These are phyloP conservation scores for Drosophila cyrtoloma DNA, from an alignment of 2,888 invertebrate species.

Conservation along the genomic window DNA sequence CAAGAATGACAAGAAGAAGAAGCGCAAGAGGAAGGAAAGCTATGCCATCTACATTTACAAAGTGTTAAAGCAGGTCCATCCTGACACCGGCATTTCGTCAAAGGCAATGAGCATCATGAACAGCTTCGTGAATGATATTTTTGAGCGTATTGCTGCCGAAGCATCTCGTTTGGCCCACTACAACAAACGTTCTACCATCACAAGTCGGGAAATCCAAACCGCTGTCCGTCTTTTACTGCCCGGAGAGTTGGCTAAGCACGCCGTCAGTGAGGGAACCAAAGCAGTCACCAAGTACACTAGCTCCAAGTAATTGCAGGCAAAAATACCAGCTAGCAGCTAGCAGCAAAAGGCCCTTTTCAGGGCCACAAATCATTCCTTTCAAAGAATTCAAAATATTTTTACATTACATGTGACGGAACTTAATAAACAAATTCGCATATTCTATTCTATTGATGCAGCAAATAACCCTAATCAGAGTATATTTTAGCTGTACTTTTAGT, in stretches of 20 bases:
- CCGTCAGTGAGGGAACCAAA: conserved; percentile 57
- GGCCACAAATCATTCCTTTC: conserved; percentile 34
- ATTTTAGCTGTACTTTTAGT: not conserved
- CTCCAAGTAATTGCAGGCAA: conserved; percentile 43
- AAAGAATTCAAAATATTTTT: conserved; percentile 32
- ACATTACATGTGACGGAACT: too few species aligned
- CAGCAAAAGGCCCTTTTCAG: conserved; percentile 49
- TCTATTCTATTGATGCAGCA: not conserved
- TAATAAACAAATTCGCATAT: not conserved
- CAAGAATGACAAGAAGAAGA: conserved; percentile 87
- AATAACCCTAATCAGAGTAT: not conserved
- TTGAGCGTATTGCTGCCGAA: conserved; percentile 90
- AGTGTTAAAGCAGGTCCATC: conserved; percentile 87
- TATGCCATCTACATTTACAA: conserved; percentile 86
- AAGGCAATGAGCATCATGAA: conserved; percentile 92
- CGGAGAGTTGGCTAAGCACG: conserved; percentile 62
- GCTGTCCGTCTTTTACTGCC: conserved; percentile 59
- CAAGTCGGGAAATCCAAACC: conserved; percentile 50
- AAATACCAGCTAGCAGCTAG: not conserved
- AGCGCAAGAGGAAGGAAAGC: conserved; percentile 61
- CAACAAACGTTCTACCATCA: conserved; percentile 45
- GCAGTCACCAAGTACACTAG: conserved; percentile 63
- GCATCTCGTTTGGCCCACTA: conserved; percentile 87
- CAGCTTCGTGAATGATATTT: conserved; percentile 90
- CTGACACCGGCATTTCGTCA: conserved; percentile 89